Conservation (phyloP, 2,888 invertebrate species). For the Scrobipalpa atriplicella region DNA sequence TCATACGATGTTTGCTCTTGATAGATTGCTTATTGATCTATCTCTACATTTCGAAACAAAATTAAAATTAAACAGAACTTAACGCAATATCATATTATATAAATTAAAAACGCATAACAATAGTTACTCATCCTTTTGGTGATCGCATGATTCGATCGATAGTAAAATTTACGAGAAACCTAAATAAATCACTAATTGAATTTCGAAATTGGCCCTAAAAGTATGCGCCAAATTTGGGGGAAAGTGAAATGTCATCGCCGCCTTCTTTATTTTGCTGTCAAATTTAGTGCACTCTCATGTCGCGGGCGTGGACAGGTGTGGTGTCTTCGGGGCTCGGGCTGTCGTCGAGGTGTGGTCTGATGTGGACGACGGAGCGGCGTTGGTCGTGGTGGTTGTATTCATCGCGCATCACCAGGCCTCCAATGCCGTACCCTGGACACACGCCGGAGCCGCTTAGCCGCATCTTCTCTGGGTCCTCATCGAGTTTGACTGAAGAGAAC, state of each 20-base stretch:
- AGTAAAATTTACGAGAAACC: no score
- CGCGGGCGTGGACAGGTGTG: conserved; percentile 83
- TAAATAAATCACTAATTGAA: no score
- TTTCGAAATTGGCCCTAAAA: no score
- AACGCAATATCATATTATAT: background rate
- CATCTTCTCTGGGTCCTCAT: conserved; percentile 86
- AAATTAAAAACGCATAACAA: background rate
- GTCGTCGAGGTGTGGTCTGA: conserved; percentile 85
- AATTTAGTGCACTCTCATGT: conserved; percentile 79
- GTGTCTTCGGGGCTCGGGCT: conserved; percentile 88
- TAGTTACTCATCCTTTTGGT: no score
- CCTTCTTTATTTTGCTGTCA: conserved; percentile 1
- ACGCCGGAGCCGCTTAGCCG: conserved; percentile 83
- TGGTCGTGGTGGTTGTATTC: conserved; percentile 78
- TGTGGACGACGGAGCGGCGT: conserved; percentile 84
- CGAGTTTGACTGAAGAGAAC: conserved; percentile 85
- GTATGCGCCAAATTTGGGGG: background rate
- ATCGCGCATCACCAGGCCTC: conserved; percentile 74
- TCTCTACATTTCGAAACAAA: background rate
- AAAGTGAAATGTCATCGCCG: background rate
- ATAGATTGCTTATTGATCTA: background rate
- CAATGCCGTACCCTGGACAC: conserved; percentile 73
- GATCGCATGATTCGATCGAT: no score
- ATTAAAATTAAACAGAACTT: background rate
- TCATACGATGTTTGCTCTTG: background rate